Percentiles rank a stretch among this genome's conserved stretches.
Evolutionary conservation across 2,113 vertebrate genomes (phyloP).

Genomic region (Nothobranchius kuhntae): DNA sequence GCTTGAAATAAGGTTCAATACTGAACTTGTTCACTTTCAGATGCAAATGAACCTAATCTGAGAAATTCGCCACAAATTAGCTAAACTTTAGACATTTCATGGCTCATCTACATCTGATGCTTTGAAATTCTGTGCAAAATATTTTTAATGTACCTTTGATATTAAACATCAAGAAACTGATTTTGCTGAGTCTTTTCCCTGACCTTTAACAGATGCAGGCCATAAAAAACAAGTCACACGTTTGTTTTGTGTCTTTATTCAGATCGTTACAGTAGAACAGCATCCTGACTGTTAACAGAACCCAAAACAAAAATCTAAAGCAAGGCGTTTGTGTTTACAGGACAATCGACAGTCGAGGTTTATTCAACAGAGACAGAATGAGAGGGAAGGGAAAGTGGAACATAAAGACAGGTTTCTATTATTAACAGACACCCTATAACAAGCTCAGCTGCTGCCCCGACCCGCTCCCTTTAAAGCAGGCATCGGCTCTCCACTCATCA

Average conservation of each 20-base stretch:
- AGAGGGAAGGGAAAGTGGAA: conserved; percentile 11
- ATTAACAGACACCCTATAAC: conserved; percentile 38
- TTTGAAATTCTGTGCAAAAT: no score
- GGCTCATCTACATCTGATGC: no score
- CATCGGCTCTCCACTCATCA: background rate
- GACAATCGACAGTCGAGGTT: conserved; percentile 66
- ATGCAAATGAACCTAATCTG: no score
- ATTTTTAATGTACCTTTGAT: no score
- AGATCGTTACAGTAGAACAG: conserved; percentile 76
- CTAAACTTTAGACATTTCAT: no score
- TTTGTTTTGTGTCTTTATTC: conserved; percentile 73
- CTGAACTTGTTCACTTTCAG: no score
- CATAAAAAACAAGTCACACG: background rate
- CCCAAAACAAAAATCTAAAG: conserved; percentile 69
- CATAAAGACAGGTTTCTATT: conserved; percentile 51
- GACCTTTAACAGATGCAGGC: no score
- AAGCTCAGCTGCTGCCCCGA: conserved; percentile 20
- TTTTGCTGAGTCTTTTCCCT: no score
- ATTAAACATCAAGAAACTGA: no score
- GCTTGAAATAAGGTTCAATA: no score
- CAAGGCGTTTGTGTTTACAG: conserved; percentile 58
- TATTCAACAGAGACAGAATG: conserved; percentile 63
- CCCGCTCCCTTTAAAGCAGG: conserved; percentile 22
- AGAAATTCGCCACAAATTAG: no score
- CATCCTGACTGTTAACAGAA: conserved; percentile 58